Base-by-base conservation (phyloP, 2,797 vertebrate genomes). In the Petrocephalus schoutedeni region DNA sequence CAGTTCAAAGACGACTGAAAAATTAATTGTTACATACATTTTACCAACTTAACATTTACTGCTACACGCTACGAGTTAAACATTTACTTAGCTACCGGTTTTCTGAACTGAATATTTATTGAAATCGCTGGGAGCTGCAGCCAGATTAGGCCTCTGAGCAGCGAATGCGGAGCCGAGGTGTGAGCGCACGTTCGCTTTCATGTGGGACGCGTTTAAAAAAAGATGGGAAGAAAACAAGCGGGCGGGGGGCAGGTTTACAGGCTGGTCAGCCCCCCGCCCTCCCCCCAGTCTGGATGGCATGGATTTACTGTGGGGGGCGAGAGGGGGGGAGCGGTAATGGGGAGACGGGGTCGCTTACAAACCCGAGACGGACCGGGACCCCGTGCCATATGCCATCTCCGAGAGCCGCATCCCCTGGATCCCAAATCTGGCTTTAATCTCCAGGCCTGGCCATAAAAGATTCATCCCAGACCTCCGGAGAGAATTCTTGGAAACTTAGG, bases 391-490 rank as follows among this genome's bases (percentile, higher is more conserved):
- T 95, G 94, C 95, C 94, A 94, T 94, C 93, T 93, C 91, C 90
- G 90, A 89, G 93, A 93, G 92, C 92, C 41, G 28, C 92, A 92
- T 95, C 95, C 94, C 94, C 93, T 91, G 91, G 93, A 95, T 95
- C 93, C 94, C 92, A 93, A 93, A 89, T 87, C 85, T 23, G 58
- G 64, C 95, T 96, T 95, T 96, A 94, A 86, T 92, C 91, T 90
- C 90, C 93, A 83, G 56, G 92, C 91, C 95, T 94, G 93, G 92
- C 92, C 94, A 96, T 96, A 94, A 96, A 96, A 96, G 95, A 96
- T 96, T 96, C 92, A 96, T 96, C 94, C 94, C 93, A 95, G 95
- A 95, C 95, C 95, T 96, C 95, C 94, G 95, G 95, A 96, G 95
- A 96, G 95, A 96, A 96, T 96, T 96, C 96, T 95, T 94, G 94